Evolutionary conservation across 2,113 vertebrate genomes (phyloP).

Genomic region (Hypanus sabinus): DNA sequence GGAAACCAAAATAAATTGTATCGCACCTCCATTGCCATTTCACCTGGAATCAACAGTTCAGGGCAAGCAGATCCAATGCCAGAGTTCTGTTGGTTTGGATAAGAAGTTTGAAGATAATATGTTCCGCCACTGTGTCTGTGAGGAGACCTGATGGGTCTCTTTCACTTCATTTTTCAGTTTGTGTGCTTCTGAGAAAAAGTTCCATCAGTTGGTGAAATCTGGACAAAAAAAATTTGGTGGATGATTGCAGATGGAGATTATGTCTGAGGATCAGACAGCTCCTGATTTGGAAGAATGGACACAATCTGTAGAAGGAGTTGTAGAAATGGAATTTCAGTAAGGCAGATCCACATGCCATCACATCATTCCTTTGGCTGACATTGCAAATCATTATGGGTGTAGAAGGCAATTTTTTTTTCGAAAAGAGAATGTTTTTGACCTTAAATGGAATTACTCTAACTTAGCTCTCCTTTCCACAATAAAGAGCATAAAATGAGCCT

Average conservation of each 20-base stretch:
- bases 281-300: neutral
- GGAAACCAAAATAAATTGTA: neutral
- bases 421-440: neutral
- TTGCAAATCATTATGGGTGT: neutral
- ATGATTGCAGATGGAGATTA: neutral
- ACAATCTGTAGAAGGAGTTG: neutral
- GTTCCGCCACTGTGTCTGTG: neutral
- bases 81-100: neutral
- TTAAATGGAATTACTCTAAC: neutral
- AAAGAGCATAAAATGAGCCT: neutral
- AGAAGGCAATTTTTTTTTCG: neutral
- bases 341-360: neutral
- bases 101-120: neutral
- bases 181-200: neutral
- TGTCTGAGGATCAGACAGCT: neutral
- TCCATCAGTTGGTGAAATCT: neutral
- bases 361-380: neutral
- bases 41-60: neutral
- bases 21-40: neutral
- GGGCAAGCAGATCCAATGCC: neutral
- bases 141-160: neutral
- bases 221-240: neutral
- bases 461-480: neutral
- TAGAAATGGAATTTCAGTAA: neutral
- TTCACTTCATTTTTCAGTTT: neutral